Evolutionary conservation across 1,140 invertebrate genomes (phyloP).

Genomic region (Caerostris extrusa): DNA sequence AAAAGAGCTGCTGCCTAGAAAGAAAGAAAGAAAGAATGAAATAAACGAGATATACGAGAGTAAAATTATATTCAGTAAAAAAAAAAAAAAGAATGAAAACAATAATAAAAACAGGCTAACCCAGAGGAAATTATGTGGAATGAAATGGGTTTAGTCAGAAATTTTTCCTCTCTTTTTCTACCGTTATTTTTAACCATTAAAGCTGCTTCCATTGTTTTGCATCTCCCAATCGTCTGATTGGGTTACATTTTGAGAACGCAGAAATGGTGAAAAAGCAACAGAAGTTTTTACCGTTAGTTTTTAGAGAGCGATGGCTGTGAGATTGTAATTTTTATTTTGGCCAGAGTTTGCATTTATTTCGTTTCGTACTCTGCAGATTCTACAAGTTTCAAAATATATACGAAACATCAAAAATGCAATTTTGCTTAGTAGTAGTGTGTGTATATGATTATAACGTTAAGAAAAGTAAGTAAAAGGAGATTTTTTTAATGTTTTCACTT

Average conservation of each 20-base stretch:
- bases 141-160: conserved; percentile 23
- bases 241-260: background rate
- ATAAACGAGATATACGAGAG: conserved; percentile 10
- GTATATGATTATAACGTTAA: too few relatives aligned
- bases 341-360: background rate
- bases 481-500: too few relatives aligned
- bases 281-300: background rate
- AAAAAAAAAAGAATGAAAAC: background rate
- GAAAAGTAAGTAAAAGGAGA: too few relatives aligned
- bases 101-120: background rate
- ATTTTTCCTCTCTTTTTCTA: background rate
- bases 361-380: too few relatives aligned
- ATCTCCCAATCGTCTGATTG: background rate
- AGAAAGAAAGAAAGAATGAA: background rate
- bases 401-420: too few relatives aligned
- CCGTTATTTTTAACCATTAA: conserved; percentile 19
- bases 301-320: background rate
- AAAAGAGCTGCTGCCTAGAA: background rate
- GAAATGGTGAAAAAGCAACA: background rate
- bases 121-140: conserved; percentile 12
- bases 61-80: conserved; percentile 1
- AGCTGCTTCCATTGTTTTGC: background rate
- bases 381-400: too few relatives aligned
- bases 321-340: background rate
- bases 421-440: too few relatives aligned